Percentiles rank a stretch among this genome's conserved stretches.
These are phyloP conservation scores for Leptinotarsa peninsularis DNA, from an alignment of 2,888 invertebrate species.

Conservation along the genomic window DNA sequence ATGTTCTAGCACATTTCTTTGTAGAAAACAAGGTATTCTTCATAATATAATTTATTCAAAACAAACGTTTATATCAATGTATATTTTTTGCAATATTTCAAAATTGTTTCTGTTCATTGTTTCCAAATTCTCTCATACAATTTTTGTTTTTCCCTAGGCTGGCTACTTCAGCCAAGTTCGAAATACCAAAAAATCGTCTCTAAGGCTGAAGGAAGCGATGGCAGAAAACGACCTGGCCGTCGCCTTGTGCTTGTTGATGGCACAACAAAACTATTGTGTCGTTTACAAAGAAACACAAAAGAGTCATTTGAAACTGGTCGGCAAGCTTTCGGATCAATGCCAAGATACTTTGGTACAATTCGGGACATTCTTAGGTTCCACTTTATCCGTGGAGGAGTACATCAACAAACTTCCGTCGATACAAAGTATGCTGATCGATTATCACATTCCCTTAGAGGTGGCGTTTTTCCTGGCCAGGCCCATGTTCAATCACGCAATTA, in stretches of 20 bases:
- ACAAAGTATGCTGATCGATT: constrained; percentile 88
- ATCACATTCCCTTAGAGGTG: constrained; percentile 94
- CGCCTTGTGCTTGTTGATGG: constrained; percentile 92
- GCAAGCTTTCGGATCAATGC: constrained; percentile 88
- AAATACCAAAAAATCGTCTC: constrained; percentile 95
- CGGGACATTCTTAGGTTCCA: constrained; percentile 93
- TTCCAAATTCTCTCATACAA: not conserved
- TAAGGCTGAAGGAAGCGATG: constrained; percentile 93
- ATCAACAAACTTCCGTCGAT: constrained; percentile 88
- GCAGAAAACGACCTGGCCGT: constrained; percentile 94
- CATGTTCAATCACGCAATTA: constrained; percentile 86
- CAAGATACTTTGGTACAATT: constrained; percentile 99
- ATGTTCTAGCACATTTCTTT: too few relatives aligned
- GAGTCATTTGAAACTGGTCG: constrained; percentile 90
- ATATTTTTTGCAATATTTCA: too few relatives aligned
- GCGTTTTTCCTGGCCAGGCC: constrained; percentile 98
- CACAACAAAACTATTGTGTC: constrained; percentile 96
- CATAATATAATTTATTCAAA: too few relatives aligned
- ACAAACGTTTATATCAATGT: too few relatives aligned
- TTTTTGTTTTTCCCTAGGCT: constrained; percentile 73
- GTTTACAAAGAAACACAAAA: constrained; percentile 86
- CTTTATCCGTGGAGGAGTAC: constrained; percentile 95
- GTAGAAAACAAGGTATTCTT: too few relatives aligned
- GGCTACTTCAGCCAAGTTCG: constrained; percentile 97
- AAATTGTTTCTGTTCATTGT: too few relatives aligned